Conservation (phyloP, 2,113 vertebrate species). For the Trinectes maculatus region DNA sequence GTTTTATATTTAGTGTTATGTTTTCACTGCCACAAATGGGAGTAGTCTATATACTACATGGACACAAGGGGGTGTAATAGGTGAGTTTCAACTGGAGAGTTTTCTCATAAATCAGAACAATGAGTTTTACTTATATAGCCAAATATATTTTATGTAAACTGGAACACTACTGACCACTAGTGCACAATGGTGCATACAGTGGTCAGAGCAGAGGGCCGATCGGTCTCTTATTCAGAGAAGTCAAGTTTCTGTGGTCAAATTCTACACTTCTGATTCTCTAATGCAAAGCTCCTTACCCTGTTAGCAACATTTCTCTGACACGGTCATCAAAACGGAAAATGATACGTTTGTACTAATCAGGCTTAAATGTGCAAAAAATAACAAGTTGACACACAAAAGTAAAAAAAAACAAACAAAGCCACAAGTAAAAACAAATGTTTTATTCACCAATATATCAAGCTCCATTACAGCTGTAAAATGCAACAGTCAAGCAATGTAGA, state of each 20-base stretch:
- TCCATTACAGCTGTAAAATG: slow-evolving; percentile 13
- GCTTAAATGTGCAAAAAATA: background rate
- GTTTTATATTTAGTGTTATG: no score
- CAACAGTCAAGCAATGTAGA: slow-evolving; percentile 9
- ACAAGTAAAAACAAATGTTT: slow-evolving; percentile 15
- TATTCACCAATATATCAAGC: slow-evolving; percentile 30
- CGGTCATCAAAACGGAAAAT: background rate
- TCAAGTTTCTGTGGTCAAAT: no score
- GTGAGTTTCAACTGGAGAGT: no score
- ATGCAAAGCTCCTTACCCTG: background rate
- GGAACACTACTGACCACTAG: no score
- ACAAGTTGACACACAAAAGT: background rate
- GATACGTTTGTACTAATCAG: background rate
- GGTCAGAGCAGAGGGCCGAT: no score
- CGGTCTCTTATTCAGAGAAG: no score
- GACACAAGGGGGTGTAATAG: background rate
- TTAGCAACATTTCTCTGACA: background rate
- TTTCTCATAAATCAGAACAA: no score
- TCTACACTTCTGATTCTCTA: background rate
- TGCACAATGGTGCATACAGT: no score
- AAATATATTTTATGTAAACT: no score
- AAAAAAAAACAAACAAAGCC: no score
- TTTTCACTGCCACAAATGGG: background rate
- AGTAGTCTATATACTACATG: background rate
- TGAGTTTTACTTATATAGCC: no score